Conservation (phyloP, 1,140 invertebrate genomes). For the Drosophila melanica region DNA sequence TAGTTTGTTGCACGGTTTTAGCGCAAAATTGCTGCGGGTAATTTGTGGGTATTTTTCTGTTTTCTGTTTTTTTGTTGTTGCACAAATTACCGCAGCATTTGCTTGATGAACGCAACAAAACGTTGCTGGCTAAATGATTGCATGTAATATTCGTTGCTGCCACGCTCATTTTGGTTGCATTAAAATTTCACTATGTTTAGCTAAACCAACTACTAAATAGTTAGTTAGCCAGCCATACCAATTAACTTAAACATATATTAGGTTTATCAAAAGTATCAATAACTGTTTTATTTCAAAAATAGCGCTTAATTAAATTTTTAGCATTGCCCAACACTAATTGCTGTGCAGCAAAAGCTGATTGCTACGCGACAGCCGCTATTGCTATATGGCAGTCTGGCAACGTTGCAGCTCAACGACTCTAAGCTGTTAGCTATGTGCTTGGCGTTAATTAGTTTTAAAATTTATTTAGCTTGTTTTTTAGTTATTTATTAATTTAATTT, state of each 20-base stretch:
- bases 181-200: too few relatives aligned
- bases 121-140: too few relatives aligned
- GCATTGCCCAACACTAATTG: slow-evolving; percentile 31
- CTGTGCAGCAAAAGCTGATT: slow-evolving; percentile 14
- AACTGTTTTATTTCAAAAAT: slow-evolving; percentile 11
- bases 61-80: too few relatives aligned
- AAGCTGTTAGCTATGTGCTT: slow-evolving; percentile 11
- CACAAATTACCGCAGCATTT: slow-evolving; percentile 1
- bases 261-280: not conserved
- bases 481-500: too few relatives aligned
- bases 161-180: too few relatives aligned
- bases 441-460: slow-evolving; percentile 5
- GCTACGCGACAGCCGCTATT: not conserved
- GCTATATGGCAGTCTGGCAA: slow-evolving; percentile 2
- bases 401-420: not conserved
- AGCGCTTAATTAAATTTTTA: not conserved
- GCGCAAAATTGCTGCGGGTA: slow-evolving; percentile 42
- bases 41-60: slow-evolving; percentile 24
- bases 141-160: too few relatives aligned
- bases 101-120: not conserved
- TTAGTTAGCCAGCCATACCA: too few relatives aligned
- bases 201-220: too few relatives aligned
- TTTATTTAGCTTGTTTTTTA: not conserved
- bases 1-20: slow-evolving; percentile 43
- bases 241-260: too few relatives aligned